phyloP scores from a whole-genome alignment of 2,113 vertebrate genomes.

The Nibea coibor region DNA sequence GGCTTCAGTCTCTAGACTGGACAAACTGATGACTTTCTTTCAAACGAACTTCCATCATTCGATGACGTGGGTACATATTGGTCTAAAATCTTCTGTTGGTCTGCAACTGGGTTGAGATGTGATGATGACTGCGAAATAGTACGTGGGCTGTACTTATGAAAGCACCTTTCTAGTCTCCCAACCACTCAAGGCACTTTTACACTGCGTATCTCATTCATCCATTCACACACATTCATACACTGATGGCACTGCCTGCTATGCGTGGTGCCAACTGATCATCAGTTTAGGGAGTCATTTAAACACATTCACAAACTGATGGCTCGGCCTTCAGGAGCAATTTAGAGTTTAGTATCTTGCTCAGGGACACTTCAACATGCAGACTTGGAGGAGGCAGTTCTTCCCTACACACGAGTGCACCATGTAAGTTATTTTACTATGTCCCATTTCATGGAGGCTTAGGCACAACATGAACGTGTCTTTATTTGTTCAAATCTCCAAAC shows the following conservation, averaged over 20 bases:
- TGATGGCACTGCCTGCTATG: too few relatives aligned
- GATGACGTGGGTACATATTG: not conserved
- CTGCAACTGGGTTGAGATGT: not conserved
- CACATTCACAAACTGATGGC: too few relatives aligned
- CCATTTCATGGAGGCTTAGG: not conserved
- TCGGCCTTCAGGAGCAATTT: too few relatives aligned
- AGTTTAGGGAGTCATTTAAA: too few relatives aligned
- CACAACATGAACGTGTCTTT: constrained; percentile 5
- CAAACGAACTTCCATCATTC: not conserved
- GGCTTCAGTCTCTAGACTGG: not conserved
- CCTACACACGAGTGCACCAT: constrained; percentile 15
- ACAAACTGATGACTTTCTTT: not conserved
- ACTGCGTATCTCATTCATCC: too few relatives aligned
- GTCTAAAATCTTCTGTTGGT: not conserved
- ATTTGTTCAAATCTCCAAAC: constrained; percentile 4
- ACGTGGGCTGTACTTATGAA: too few relatives aligned
- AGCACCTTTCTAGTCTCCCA: too few relatives aligned
- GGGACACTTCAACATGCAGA: too few relatives aligned
- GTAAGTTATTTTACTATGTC: constrained; percentile 11
- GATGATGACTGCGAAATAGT: not conserved
- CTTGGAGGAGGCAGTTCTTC: not conserved
- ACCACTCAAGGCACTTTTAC: too few relatives aligned
- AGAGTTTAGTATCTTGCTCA: too few relatives aligned
- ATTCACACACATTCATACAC: too few relatives aligned
- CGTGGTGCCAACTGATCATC: too few relatives aligned